Conservation (phyloP, 2,888 invertebrate genomes). For the Agonum fuliginosum region DNA sequence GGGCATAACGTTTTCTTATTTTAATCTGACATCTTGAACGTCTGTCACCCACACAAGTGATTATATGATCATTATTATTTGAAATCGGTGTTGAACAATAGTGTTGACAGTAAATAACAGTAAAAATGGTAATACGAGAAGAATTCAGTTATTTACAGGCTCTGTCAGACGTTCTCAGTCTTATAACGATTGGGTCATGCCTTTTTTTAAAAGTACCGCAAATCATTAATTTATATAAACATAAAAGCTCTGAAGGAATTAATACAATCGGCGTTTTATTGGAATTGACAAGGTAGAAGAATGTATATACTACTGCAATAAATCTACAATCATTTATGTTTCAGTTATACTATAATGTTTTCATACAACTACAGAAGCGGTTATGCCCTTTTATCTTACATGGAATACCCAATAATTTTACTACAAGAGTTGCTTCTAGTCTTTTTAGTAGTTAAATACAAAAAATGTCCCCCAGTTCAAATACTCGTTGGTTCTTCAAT, state of each 20-base stretch:
- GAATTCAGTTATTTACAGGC: slow-evolving; percentile 65
- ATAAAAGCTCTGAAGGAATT: slow-evolving; percentile 82
- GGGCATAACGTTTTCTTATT: no score
- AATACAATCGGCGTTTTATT: slow-evolving; percentile 79
- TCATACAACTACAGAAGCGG: slow-evolving; percentile 86
- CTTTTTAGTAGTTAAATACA: slow-evolving; percentile 82
- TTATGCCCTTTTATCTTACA: slow-evolving; percentile 84
- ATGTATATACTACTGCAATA: no score
- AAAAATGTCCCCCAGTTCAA: slow-evolving; percentile 74
- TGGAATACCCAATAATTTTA: slow-evolving; percentile 90
- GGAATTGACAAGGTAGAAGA: slow-evolving; percentile 81
- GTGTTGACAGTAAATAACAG: not conserved
- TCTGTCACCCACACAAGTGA: no score
- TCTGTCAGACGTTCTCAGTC: slow-evolving; percentile 78
- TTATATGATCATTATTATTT: not conserved
- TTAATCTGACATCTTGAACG: no score
- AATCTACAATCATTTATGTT: slow-evolving; percentile 57
- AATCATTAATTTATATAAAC: slow-evolving; percentile 80
- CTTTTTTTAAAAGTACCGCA: slow-evolving; percentile 89
- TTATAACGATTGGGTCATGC: slow-evolving; percentile 86
- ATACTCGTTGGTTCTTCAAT: slow-evolving; percentile 70
- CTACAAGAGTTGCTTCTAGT: slow-evolving; percentile 85
- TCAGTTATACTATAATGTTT: slow-evolving; percentile 86
- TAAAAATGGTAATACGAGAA: slow-evolving; percentile 54
- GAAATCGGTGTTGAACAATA: not conserved